Evolutionary conservation across 1,140 invertebrate species (phyloP), one percentile per base, ranked within the genome.

Genomic region (Drosophila lacteicornis): DNA sequence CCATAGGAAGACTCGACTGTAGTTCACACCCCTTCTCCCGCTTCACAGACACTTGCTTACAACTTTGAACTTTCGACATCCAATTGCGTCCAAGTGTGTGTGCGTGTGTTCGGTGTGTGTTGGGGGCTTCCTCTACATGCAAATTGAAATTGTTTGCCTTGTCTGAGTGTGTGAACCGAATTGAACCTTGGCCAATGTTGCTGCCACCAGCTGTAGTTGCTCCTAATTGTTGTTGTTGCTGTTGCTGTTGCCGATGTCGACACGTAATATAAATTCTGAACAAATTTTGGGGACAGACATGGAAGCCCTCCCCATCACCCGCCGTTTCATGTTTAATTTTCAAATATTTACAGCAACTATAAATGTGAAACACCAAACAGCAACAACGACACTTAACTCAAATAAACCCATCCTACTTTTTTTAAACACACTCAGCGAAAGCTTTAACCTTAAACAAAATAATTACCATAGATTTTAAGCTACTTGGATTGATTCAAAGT

Each of bases 121-220:
- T 51, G 65, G 69, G 76, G 69, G 69, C 79, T 79, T 80, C 82
- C 85, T 79, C 63, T 49, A 87, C 84, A 86, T 86, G 83, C 84
- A 86, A 86, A 86, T 86, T 86, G 83, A 86, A 86, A 86, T 88
- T 86, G 84, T 86, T 86, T 86, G 83, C 84, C 81, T 83, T 86
- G 83, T 87, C 83, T 87, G 79, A 65, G 75, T 86, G 79, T 78
- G 46, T 66, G 73, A 76, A 76, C 74, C 45, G 74, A 60, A 77
- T 77, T 77, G 75, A 77, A 77, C 82, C 79, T 71, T 70, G 61
- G 79, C 71, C 68, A 49, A 60, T 79, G 80, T 79, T 80, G 79
- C 68, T 68, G 82, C 66, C 66, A 60, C 33, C 63, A 81, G 78
- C 77, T 77, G 75, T 56, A 67, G 71, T 73, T 67, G 69, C 46